Conservation (phyloP, 2,113 vertebrate species). For the Labeo rohita region DNA sequence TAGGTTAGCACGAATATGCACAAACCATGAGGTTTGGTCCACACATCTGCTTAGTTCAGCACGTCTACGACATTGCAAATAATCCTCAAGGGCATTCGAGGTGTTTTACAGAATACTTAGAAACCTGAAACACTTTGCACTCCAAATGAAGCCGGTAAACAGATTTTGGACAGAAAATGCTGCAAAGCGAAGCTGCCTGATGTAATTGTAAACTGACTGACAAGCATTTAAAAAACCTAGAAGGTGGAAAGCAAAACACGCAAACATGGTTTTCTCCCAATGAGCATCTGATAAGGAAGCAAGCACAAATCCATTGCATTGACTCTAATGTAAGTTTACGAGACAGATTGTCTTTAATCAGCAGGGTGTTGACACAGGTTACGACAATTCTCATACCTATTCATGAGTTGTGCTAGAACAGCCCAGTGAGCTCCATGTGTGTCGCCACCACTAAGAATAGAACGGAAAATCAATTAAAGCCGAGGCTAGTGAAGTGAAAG, state of each 20-base stretch:
- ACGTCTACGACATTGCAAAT: neutral
- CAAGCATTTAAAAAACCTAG: neutral
- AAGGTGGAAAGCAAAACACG: neutral
- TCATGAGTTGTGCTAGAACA: conserved; percentile 33
- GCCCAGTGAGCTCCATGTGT: conserved; percentile 30
- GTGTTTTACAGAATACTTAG: neutral
- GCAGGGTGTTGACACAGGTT: conserved; percentile 28
- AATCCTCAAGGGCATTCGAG: neutral
- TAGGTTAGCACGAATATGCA: conserved; percentile 12
- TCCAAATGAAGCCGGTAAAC: neutral
- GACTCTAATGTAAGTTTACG: neutral
- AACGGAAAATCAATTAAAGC: conserved; percentile 55
- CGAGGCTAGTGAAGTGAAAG: conserved; percentile 27
- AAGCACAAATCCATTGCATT: neutral
- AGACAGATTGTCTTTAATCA: conserved; percentile 10
- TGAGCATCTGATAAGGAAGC: neutral
- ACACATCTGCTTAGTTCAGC: conserved; percentile 10
- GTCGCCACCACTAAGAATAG: conserved; percentile 52
- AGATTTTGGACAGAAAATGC: neutral
- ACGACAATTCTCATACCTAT: conserved; percentile 5
- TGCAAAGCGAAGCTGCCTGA: neutral
- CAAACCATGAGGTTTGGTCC: neutral
- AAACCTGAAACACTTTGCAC: neutral
- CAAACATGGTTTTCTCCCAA: neutral
- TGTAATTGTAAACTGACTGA: neutral